Evolutionary conservation across 2,113 vertebrate species (phyloP), one percentile per base, ranked within the genome.

Genomic region (Phocoena sinus): DNA sequence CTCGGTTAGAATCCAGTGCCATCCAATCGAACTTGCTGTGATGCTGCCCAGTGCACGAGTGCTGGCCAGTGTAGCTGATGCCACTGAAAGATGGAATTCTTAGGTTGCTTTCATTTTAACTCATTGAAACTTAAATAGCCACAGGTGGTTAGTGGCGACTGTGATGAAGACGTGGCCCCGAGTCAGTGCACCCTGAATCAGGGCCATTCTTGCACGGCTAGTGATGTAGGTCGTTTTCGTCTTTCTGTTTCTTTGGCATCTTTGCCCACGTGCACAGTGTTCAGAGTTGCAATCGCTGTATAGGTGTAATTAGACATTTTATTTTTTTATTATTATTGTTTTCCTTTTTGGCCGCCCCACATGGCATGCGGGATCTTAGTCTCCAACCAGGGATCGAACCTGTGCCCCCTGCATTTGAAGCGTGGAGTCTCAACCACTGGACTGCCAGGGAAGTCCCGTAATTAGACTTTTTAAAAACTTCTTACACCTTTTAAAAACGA

Each of bases 141-240:
- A 20, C 41, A 2, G 0, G 2, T 31, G 33, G 65, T 33, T 60
- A 89, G 70, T 9, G 74, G 84, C 38, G 36, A 10, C 87, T 4
- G 6, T 9, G 2, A 12, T 23, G 21, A 33, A 26, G 62, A 68
- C 50, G 0, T 31, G 70, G 23, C 20, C 56, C 56, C 0, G 20
- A 3, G 70, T 13, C 50, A 5, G 15, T 4, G 50, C 17, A 60
- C 18, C 70, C 12, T 44, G 68, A 65, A 26, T 2, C 0, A 18
- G 21, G 20, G 44, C 9, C 2, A 1, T 50, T 70, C 8, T 68
- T 21, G 21, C 3, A 5, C 38, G 26, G 25, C 26, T 25, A 9
- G 18, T 1, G 5, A 15, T 8, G 31, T 23, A 13, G 85, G 38
- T 8, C 5, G 7, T 6, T 60, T 67, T 60, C 6, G 0, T 38